These are phyloP conservation scores for Leptinotarsa haldemani DNA, from an alignment of 2,888 invertebrate species.

Conservation along the genomic window DNA sequence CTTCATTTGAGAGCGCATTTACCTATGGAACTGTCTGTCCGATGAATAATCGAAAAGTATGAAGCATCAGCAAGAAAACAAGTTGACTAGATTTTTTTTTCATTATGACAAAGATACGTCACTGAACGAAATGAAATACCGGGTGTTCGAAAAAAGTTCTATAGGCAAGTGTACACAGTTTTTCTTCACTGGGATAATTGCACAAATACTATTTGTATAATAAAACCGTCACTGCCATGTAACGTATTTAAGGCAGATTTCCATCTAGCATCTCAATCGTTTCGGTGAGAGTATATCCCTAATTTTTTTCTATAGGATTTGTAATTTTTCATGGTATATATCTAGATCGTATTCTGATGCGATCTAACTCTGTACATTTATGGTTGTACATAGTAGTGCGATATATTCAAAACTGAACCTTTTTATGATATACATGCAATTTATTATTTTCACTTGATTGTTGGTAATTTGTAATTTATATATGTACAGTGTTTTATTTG, in stretches of 20 bases:
- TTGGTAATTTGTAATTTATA: constrained; percentile 54
- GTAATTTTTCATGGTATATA: constrained; percentile 46
- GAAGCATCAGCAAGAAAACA: neutral
- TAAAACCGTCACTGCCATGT: constrained; percentile 63
- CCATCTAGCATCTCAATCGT: constrained; percentile 53
- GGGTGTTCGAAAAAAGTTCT: neutral
- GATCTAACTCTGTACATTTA: constrained; percentile 51
- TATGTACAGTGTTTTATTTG: constrained; percentile 53
- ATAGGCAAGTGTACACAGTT: constrained; percentile 28
- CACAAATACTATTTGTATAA: constrained; percentile 58
- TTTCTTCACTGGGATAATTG: constrained; percentile 43
- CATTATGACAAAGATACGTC: no score
- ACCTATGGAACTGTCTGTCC: neutral
- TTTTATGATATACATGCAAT: constrained; percentile 36
- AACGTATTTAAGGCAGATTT: constrained; percentile 62
- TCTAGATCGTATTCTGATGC: constrained; percentile 46
- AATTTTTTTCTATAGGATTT: constrained; percentile 45
- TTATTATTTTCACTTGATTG: constrained; percentile 50
- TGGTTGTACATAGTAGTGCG: constrained; percentile 51
- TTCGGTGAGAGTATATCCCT: constrained; percentile 29
- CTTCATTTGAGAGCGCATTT: neutral
- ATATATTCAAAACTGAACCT: constrained; percentile 45
- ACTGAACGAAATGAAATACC: no score
- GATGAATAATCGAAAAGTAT: neutral
- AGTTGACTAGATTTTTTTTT: no score